phyloP scores from a whole-genome alignment of 2,888 invertebrate species.

The Sylvicola cinctus region DNA sequence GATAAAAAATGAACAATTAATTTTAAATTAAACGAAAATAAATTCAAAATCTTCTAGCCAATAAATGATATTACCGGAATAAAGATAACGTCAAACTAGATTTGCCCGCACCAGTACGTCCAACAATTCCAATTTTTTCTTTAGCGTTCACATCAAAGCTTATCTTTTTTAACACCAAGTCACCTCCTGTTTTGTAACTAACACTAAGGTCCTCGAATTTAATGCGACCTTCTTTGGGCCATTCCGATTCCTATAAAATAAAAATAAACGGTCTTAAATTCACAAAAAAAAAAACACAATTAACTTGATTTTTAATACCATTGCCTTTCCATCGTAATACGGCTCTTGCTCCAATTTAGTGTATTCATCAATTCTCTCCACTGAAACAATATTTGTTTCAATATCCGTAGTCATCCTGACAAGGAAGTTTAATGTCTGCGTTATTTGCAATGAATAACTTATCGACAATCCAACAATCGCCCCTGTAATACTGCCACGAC shows the following conservation, averaged over 20 bases:
- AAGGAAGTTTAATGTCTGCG: slow-evolving; percentile 89
- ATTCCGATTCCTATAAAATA: too few relatives aligned
- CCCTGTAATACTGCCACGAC: slow-evolving; percentile 41
- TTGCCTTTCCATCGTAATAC: slow-evolving; percentile 36
- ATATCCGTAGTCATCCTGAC: slow-evolving; percentile 92
- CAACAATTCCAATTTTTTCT: slow-evolving; percentile 82
- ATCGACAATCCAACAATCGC: slow-evolving; percentile 81
- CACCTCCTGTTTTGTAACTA: slow-evolving; percentile 67
- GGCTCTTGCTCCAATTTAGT: slow-evolving; percentile 72
- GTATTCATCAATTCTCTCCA: slow-evolving; percentile 93
- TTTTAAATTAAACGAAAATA: too few relatives aligned
- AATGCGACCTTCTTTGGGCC: slow-evolving; percentile 69
- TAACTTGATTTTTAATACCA: slow-evolving; percentile 36
- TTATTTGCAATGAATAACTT: slow-evolving; percentile 73
- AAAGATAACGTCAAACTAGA: slow-evolving; percentile 72
- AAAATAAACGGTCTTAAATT: too few relatives aligned
- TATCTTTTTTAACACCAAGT: slow-evolving; percentile 65
- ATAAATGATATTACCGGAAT: too few relatives aligned
- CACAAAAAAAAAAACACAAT: too few relatives aligned
- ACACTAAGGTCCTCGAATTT: slow-evolving; percentile 65
- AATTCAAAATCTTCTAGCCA: too few relatives aligned
- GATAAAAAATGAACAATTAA: too few relatives aligned
- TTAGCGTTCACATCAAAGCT: slow-evolving; percentile 57
- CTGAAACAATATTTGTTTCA: slow-evolving; percentile 93
- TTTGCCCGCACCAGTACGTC: slow-evolving; percentile 81